Evolutionary conservation across 1,140 invertebrate species (phyloP), one percentile per base, ranked within the genome.

Genomic region (Brachionus manjavacas): DNA sequence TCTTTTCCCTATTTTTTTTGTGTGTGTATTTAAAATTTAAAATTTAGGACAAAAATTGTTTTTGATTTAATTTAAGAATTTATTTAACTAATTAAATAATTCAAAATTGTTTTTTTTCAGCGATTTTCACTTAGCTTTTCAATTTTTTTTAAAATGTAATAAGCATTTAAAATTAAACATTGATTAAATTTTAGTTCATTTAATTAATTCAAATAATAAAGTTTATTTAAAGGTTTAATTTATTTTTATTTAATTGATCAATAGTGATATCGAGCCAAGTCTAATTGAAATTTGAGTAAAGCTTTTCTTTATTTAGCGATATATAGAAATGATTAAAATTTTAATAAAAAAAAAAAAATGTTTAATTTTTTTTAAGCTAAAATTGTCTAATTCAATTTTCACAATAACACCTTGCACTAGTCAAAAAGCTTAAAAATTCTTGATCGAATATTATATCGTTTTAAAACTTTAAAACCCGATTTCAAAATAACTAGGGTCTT

Each of bases 181-280:
- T 41, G 16, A 72, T 20, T 41, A 20, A 72, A 72, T 72, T 72
- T 72, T 72, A 72, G 68, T 72, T 72, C 68, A 72, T 72, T 72
- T 72, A 60, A 60, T 60, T 60, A 60, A 72, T 16, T 72, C 68
- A 72, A 72, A 72, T 72, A 68, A 68, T 68, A 72, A 72, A 72
- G n/a, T 72, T 72, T 72, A 72, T 72, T 72, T 72, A 72, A 72
- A 72, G n/a, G 12, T 20, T 72, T 39, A 16, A 39, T 39, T n/a
- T 14, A 39, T 72, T 39, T 39, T 39, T 39, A n/a, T 72, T 72
- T 16, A 72, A 68, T 31, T 31, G 14, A 25, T 12, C n/a, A 68
- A 2, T 3, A 31, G 28, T 2, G 4, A 31, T 31, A 31, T 31
- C 28, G 4, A 31, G 28, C 4, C 28, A 31, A 31, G 4, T 31